These are phyloP conservation scores for Xestoiulus laeticollis DNA, from an alignment of 2,888 invertebrate species.

Conservation along the genomic window DNA sequence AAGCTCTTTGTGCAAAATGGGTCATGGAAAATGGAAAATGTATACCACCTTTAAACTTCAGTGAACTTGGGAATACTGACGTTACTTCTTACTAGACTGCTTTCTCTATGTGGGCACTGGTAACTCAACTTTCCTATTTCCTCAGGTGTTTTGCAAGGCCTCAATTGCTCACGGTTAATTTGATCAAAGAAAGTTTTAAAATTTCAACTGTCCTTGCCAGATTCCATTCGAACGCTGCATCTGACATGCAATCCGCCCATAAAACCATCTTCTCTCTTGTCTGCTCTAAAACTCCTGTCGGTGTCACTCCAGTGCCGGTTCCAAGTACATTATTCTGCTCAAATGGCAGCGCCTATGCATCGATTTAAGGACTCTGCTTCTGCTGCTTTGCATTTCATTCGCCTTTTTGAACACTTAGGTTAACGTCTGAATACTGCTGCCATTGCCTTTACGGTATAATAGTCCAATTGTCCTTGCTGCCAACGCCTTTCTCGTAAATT, in stretches of 20 bases:
- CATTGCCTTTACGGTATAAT: not conserved
- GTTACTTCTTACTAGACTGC: not conserved
- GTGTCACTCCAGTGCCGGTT: not conserved
- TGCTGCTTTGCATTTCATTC: not conserved
- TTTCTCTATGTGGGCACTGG: not conserved
- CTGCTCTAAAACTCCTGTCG: not conserved
- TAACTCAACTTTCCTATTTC: not conserved
- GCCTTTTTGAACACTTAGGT: slow-evolving; percentile 11
- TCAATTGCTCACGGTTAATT: not conserved
- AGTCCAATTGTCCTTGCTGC: not conserved
- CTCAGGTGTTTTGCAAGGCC: not conserved
- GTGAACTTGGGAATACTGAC: not conserved
- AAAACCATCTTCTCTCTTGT: not conserved
- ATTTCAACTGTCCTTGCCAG: not conserved
- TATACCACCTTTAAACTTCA: not conserved
- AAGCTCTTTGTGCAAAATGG: too few species aligned
- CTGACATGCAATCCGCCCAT: not conserved
- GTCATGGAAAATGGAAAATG: too few species aligned
- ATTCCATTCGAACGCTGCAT: not conserved
- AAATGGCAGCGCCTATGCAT: slow-evolving; percentile 17
- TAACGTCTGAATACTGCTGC: not conserved
- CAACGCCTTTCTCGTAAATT: not conserved
- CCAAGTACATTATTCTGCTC: not conserved
- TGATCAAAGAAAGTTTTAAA: not conserved
- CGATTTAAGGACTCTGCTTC: not conserved